phyloP scores from a whole-genome alignment of 1,140 invertebrate species.

The Drosophila hydei region DNA sequence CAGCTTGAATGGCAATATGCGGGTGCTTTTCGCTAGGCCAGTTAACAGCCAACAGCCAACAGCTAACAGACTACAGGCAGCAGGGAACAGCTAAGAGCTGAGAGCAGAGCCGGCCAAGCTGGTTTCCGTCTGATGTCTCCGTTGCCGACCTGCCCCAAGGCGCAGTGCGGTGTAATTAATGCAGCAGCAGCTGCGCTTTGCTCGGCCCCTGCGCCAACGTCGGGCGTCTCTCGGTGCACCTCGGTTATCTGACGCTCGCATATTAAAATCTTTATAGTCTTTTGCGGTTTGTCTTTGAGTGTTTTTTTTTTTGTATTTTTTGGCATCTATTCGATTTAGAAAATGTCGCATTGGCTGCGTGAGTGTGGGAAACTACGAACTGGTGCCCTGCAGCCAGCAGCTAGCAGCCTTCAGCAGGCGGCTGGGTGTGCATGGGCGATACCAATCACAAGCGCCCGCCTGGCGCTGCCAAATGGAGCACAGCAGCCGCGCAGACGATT shows the following conservation, averaged over 20 bases:
- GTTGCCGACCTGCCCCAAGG: slow-evolving; percentile 21
- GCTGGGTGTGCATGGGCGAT: slow-evolving; percentile 55
- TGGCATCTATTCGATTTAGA: slow-evolving; percentile 69
- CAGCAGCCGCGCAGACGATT: slow-evolving; percentile 73
- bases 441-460: slow-evolving; percentile 62
- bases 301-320: slow-evolving; percentile 40
- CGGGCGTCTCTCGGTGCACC: slow-evolving; percentile 1
- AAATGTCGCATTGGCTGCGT: slow-evolving; percentile 65
- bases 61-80: neutral
- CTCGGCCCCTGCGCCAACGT: slow-evolving; percentile 20
- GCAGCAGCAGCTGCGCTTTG: slow-evolving; percentile 78
- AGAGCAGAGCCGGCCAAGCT: slow-evolving; percentile 54
- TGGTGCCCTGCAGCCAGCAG: slow-evolving; percentile 6
- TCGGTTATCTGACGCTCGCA: slow-evolving; percentile 68
- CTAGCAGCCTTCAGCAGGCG: slow-evolving; percentile 24
- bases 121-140: slow-evolving; percentile 44
- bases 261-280: slow-evolving; percentile 81
- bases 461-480: slow-evolving; percentile 76
- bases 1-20: slow-evolving; percentile 71
- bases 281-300: slow-evolving; percentile 80
- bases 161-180: slow-evolving; percentile 73
- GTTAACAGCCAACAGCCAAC: neutral
- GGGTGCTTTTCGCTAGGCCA: slow-evolving; percentile 52
- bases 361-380: slow-evolving; percentile 65
- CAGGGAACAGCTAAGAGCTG: neutral